These are phyloP conservation scores for Eonycteris spelaea DNA, from an alignment of 2,113 vertebrate species.

Conservation along the genomic window DNA sequence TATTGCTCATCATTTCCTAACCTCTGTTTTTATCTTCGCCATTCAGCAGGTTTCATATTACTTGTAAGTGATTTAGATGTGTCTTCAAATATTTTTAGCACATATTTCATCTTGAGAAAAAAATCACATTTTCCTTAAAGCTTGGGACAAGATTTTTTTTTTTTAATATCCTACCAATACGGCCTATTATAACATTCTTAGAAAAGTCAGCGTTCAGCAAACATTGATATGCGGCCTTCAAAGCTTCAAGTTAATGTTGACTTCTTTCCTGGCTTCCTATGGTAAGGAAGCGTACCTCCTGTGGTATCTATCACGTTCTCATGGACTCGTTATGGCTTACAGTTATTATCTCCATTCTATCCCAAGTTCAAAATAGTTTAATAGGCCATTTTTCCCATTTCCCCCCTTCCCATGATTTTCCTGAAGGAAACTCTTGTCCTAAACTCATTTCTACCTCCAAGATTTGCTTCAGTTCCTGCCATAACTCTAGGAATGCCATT, in stretches of 20 bases:
- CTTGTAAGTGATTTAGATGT: neutral
- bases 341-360: neutral
- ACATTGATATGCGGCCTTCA: neutral
- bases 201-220: neutral
- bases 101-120: neutral
- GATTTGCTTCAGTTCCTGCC: neutral
- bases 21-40: neutral
- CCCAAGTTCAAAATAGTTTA: neutral
- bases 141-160: neutral
- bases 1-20: neutral
- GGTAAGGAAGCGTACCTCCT: accelerated
- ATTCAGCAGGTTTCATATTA: neutral
- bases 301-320: neutral
- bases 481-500: neutral
- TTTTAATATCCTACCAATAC: neutral
- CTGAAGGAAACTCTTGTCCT: neutral
- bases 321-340: neutral
- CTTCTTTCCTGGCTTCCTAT: neutral
- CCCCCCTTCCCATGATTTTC: neutral
- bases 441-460: neutral
- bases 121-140: neutral
- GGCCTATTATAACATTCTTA: neutral
- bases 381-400: neutral
- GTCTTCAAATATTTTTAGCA: neutral
- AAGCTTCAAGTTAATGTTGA: neutral